Evolutionary conservation across 1,140 invertebrate genomes (phyloP), one percentile per base, ranked within the genome.

Genomic region (Drosophila carrolli): DNA sequence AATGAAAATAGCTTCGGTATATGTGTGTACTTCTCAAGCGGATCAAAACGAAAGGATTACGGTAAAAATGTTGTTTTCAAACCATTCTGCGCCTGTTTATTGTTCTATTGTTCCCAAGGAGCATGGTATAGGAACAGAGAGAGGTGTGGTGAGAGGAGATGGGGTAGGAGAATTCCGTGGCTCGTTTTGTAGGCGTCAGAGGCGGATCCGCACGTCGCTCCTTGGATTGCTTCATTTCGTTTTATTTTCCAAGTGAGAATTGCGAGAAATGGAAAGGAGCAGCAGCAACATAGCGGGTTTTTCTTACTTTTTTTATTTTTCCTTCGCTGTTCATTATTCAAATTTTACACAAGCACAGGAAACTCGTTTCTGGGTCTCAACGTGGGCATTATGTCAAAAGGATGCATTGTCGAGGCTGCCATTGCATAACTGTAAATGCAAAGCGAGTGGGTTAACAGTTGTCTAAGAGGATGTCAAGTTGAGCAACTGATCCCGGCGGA

Each of bases 1-100:
- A 89, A 89, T 84, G 84, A 89, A 89, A 89, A 89, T 13, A 54
- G 35, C 51, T 19, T n/a, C 8, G 35, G 23, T 19, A 32, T 35
- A n/a, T 60, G 54, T 57, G 66, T 46, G 65, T n/a, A 43, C 35
- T 89, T 81, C 84, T 78, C 84, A 89, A 89, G 84, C 85, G 84
- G 84, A 89, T 84, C 85, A 89, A 80, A 89, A 72, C 84, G 84
- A 89, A 89, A 89, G 84, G 84, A 89, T 89, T 89, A 89, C 84
- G 84, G 84, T 89, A 89, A 89, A 89, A 89, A 75, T 84, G 73
- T 74, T 89, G 61, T 58, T 68, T 61, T 62, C 35, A 56, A 72
- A 43, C 68, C 68, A 72, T 72, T 51, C 68, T 72, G 53, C 44
- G 37, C 35, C 66, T 65, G 60, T 61, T 75, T 80, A 75, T 80